A percentile compares a stretch with the other conserved stretches of the same genome.
phyloP scores from a whole-genome alignment of 1,140 invertebrate genomes.

The Ips nitidus region DNA sequence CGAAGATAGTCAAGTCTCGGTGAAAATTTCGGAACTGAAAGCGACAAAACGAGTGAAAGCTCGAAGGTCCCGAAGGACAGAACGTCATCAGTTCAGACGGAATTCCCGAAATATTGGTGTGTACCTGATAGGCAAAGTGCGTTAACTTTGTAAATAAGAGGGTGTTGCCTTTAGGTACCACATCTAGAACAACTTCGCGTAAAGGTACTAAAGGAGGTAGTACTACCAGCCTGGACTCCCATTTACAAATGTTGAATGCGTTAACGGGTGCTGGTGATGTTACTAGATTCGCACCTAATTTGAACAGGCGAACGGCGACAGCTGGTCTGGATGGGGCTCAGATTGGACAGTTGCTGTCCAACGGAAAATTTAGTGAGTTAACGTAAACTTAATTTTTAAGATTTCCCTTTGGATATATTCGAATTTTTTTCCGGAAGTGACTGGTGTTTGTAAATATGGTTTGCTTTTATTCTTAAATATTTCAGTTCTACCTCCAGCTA shows the following conservation, averaged over 20 bases:
- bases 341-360: constrained; percentile 56
- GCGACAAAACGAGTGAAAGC: constrained; percentile 60
- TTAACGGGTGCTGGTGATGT: constrained; percentile 55
- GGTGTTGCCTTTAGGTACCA: not conserved
- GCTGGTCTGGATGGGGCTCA: constrained; percentile 58
- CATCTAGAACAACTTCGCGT: constrained; percentile 52
- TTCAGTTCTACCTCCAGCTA: constrained; percentile 42
- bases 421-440: too few species aligned
- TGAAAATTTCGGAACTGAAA: constrained; percentile 78
- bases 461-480: not conserved
- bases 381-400: not conserved
- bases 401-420: too few species aligned
- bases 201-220: constrained; percentile 64
- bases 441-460: not conserved
- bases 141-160: not conserved
- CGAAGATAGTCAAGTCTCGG: constrained; percentile 80
- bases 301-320: constrained; percentile 60
- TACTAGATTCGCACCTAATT: constrained; percentile 54
- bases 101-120: constrained; percentile 37
- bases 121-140: not conserved
- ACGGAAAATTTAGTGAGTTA: constrained; percentile 51
- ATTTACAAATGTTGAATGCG: constrained; percentile 61
- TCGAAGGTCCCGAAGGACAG: constrained; percentile 34
- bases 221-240: constrained; percentile 77
- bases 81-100: constrained; percentile 40